Conservation (phyloP, 92 coral and sea anemone species). For the Phymanthus crucifer region DNA sequence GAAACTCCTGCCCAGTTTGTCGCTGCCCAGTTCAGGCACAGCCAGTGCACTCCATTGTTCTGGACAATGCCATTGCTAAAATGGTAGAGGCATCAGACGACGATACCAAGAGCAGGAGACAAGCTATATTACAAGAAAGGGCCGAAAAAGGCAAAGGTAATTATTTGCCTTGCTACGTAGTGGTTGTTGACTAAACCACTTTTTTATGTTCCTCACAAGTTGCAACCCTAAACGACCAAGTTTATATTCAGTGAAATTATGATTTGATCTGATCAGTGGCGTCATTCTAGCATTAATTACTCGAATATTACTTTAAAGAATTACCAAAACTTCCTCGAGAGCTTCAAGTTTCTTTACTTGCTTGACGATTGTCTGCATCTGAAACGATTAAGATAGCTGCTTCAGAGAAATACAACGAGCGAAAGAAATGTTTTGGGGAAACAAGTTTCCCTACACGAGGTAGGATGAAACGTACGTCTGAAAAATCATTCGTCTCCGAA, state of each 20-base stretch:
- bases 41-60: constrained; percentile 89
- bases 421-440: neutral
- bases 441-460: neutral
- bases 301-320: neutral
- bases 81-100: constrained; percentile 95
- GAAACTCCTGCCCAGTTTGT: constrained; percentile 93
- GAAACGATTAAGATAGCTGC: neutral
- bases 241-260: neutral
- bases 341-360: neutral
- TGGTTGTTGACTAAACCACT: constrained; percentile 37
- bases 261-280: too few relatives aligned
- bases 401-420: neutral
- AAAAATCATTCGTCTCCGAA: neutral
- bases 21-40: constrained; percentile 71
- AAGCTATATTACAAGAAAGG: constrained; percentile 78
- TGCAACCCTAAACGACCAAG: neutral
- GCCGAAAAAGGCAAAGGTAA: constrained; percentile 91
- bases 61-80: constrained; percentile 95
- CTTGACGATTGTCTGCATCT: neutral
- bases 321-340: neutral
- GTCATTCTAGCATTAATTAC: neutral
- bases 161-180: constrained; percentile 56
- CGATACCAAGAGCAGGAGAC: constrained; percentile 78
- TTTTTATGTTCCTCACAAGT: neutral
- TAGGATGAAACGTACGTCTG: neutral